phyloP scores from a whole-genome alignment of 2,113 vertebrate genomes.

The Centrocercus urophasianus region DNA sequence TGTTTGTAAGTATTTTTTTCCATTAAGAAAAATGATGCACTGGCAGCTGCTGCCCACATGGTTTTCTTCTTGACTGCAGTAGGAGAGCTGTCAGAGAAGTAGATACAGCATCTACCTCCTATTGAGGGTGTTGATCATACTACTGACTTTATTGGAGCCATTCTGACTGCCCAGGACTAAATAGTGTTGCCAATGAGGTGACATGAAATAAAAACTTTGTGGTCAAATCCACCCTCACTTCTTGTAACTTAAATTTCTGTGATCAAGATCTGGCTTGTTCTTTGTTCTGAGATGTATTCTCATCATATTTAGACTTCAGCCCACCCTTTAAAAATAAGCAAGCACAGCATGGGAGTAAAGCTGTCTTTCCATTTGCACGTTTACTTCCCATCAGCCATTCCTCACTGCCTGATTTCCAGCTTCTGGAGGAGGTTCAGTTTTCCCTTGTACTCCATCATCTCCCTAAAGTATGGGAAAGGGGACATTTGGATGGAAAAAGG shows the following conservation, averaged over 20 bases:
- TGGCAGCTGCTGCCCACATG: not conserved
- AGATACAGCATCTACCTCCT: not conserved
- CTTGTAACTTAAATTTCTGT: not conserved
- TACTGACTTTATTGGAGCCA: not conserved
- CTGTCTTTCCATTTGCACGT: not conserved
- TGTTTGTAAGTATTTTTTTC: not conserved
- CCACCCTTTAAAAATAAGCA: conserved; percentile 5
- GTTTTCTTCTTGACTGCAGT: not conserved
- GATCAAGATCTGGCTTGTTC: not conserved
- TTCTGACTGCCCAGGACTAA: not conserved
- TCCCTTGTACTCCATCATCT: not conserved
- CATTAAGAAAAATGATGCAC: not conserved
- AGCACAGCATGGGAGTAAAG: not conserved
- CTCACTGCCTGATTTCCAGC: not conserved
- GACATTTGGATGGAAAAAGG: not conserved
- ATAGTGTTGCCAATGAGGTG: not conserved
- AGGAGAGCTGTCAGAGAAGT: not conserved
- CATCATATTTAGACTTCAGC: not conserved
- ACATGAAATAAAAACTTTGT: not conserved
- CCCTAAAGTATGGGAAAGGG: not conserved
- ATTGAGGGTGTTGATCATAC: not conserved
- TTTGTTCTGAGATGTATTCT: not conserved
- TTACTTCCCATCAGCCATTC: not conserved
- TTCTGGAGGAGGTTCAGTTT: not conserved
- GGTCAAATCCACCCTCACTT: not conserved